phyloP scores from a whole-genome alignment of 2,888 invertebrate species.

The Apotomis turbidana region DNA sequence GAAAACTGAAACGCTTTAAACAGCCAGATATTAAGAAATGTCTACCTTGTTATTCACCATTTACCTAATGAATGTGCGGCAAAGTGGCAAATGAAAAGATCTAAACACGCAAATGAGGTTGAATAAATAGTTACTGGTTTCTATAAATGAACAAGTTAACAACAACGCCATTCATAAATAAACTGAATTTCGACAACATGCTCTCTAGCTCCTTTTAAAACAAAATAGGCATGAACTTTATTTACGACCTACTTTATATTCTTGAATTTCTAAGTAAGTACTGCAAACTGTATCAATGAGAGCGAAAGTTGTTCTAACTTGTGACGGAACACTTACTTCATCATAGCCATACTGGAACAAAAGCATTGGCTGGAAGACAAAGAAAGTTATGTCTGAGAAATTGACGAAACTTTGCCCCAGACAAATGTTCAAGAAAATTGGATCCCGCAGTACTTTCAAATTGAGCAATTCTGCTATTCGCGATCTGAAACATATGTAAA shows the following conservation, averaged over 20 bases:
- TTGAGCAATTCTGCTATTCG: conserved; percentile 70
- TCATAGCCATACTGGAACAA: conserved; percentile 82
- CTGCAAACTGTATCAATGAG: neutral
- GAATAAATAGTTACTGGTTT: too few species aligned
- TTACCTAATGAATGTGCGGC: too few species aligned
- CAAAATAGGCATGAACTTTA: neutral
- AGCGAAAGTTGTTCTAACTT: conserved; percentile 14
- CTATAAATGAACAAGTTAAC: too few species aligned
- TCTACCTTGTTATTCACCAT: too few species aligned
- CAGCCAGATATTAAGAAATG: too few species aligned
- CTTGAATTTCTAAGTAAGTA: neutral
- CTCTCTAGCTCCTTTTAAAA: neutral
- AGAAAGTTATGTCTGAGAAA: conserved; percentile 85
- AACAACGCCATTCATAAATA: too few species aligned
- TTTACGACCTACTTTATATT: neutral
- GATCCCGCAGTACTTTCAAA: conserved; percentile 78
- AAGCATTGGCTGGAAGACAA: conserved; percentile 85
- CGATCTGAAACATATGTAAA: conserved; percentile 55
- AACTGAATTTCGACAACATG: too few species aligned
- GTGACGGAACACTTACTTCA: conserved; percentile 53
- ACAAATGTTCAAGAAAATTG: conserved; percentile 82
- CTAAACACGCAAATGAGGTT: too few species aligned
- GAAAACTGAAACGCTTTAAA: too few species aligned
- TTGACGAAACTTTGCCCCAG: conserved; percentile 85
- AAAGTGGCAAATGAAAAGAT: too few species aligned